A percentile compares a stretch with the other conserved stretches of the same genome.
These are phyloP conservation scores for Ostrea denselamellosa DNA, from an alignment of 1,140 invertebrate genomes.

Conservation along the genomic window DNA sequence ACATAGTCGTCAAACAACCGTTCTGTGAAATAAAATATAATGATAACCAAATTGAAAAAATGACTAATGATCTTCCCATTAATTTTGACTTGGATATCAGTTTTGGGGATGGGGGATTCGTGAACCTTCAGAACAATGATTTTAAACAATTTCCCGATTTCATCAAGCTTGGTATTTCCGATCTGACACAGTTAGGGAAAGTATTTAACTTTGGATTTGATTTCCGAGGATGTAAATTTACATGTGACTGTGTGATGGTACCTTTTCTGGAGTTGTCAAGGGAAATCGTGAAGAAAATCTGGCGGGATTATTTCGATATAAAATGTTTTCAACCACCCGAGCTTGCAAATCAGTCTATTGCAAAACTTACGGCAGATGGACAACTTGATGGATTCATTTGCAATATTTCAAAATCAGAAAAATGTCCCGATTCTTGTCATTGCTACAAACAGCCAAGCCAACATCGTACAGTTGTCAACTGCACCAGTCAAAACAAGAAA, in stretches of 20 bases:
- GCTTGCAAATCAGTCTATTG: conserved; percentile 20
- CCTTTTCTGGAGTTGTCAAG: conserved; percentile 43
- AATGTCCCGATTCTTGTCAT: conserved; percentile 43
- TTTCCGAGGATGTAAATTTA: conserved; percentile 41
- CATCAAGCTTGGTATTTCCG: conserved; percentile 45
- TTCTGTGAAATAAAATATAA: conserved; percentile 49
- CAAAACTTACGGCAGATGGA: conserved; percentile 28
- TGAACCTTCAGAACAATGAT: conserved; percentile 22
- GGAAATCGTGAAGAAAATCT: conserved; percentile 47
- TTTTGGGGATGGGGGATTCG: conserved; percentile 37
- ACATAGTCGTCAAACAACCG: conserved; percentile 40
- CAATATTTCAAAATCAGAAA: conserved; percentile 34
- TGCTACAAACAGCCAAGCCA: conserved; percentile 50
- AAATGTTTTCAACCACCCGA: conserved; percentile 44
- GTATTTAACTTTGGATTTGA: conserved; percentile 43
- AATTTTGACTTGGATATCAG: not conserved
- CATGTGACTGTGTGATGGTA: conserved; percentile 50
- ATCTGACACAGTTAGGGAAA: conserved; percentile 42
- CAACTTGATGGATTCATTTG: conserved; percentile 45
- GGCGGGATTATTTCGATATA: conserved; percentile 46
- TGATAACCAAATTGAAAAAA: conserved; percentile 17
- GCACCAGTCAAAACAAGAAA: conserved; percentile 22
- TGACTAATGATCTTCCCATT: conserved; percentile 36
- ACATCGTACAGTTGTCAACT: conserved; percentile 47
- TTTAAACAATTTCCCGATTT: conserved; percentile 48